Evolutionary conservation across 2,888 invertebrate genomes (phyloP).

Genomic region (Caenorhabditis zanzibari): DNA sequence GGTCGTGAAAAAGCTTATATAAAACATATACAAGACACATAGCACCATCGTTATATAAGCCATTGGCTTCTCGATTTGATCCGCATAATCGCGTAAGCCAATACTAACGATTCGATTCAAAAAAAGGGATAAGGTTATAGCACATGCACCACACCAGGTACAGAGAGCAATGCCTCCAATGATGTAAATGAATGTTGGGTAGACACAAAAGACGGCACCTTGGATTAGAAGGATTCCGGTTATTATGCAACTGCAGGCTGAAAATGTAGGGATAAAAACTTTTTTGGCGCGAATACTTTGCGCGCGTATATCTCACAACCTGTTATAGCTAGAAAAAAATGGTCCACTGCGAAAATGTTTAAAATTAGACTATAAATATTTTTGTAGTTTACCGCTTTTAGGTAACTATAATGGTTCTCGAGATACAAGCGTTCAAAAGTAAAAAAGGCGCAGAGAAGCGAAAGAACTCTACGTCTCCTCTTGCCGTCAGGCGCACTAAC

Average conservation of each 20-base stretch:
- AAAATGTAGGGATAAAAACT: background rate
- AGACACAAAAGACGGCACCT: conserved; percentile 46
- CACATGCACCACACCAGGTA: conserved; percentile 43
- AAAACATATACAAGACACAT: conserved; percentile 28
- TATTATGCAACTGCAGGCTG: conserved; percentile 44
- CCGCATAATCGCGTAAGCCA: conserved; percentile 18
- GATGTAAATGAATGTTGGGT: conserved; percentile 48
- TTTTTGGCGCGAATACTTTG: background rate
- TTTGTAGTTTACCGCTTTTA: too few relatives aligned
- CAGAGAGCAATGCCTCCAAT: conserved; percentile 38
- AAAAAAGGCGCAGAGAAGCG: too few relatives aligned
- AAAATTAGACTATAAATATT: too few relatives aligned
- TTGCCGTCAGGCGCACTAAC: too few relatives aligned
- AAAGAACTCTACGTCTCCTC: too few relatives aligned
- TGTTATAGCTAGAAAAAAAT: too few relatives aligned
- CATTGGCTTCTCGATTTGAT: conserved; percentile 29
- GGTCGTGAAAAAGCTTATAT: conserved; percentile 33
- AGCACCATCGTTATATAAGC: conserved; percentile 30
- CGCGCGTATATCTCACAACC: too few relatives aligned
- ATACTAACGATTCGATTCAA: conserved; percentile 48
- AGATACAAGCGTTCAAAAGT: too few relatives aligned
- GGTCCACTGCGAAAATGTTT: background rate
- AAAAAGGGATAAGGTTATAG: conserved; percentile 30
- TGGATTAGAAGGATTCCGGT: conserved; percentile 39
- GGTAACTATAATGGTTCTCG: too few relatives aligned